Base-by-base conservation (phyloP, 2,113 vertebrate species). In the Gorsachius goisagi region DNA sequence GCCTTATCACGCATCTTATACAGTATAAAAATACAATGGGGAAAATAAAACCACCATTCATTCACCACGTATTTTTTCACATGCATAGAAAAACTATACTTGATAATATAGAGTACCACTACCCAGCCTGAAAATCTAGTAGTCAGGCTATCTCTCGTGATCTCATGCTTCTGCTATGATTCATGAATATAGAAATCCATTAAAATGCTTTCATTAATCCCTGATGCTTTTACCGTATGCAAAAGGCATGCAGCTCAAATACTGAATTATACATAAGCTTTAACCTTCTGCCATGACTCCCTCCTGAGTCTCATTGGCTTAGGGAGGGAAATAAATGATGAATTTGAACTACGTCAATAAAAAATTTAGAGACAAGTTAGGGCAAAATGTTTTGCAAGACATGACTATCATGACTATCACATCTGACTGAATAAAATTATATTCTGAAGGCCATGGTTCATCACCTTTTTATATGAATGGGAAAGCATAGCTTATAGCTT, bases 201-300 rank as follows among this genome's bases (percentile, higher is more conserved):
- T 92, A 11, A 53, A 97, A 85, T 67, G 56, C 39, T 95, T 82
- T 95, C 81, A 77, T 79, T 95, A 95, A 93, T 96, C 87, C 91
- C 92, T 33, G 53, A 90, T 87, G 89, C 86, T 97, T 96, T 87
- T 89, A 76, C 26, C 92, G 79, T 91, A 83, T 76, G 58, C 89
- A 95, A 91, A 93, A 96, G 66, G 53, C 85, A 95, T 5, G 35
- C 85, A 88, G 90, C 72, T 85, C 91, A 95, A 95, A 92, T 79
- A 91, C 69, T 1, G 2, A 91, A 72, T 79, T 79, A 41, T 53
- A 80, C 71, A 63, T 63, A 89, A 95, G 67, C 18, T 32, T 94
- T 95, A 96, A 79, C 41, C 47, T 90, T 94, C 78, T 94, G 59
- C 74, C 28, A 3, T 90, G 89, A 87, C 94, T 97, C 85, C 82